These are phyloP conservation scores for Drosophila conformis DNA, from an alignment of 2,888 invertebrate genomes.

Conservation along the genomic window DNA sequence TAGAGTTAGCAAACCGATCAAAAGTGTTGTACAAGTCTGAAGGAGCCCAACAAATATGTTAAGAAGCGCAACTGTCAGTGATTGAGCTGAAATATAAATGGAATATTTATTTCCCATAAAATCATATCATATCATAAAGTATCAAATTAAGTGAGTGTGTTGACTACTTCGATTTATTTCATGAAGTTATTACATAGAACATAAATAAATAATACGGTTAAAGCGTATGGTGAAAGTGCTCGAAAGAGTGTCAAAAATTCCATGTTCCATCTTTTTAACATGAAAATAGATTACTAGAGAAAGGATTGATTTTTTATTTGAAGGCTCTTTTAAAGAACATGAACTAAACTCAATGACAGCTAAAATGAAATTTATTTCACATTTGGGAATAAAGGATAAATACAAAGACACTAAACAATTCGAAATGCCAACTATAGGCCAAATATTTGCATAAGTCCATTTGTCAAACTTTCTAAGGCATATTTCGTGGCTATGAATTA, in stretches of 20 bases:
- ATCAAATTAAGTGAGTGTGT: neutral
- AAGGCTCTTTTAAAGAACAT: neutral
- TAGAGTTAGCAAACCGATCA: constrained; percentile 41
- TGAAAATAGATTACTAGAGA: neutral
- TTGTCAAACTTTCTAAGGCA: constrained; percentile 43
- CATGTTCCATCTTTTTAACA: neutral
- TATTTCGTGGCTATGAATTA: neutral
- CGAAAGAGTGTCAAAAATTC: neutral
- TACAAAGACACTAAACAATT: neutral
- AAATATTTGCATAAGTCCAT: constrained; percentile 29
- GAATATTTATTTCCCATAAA: neutral
- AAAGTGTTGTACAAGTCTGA: constrained; percentile 38
- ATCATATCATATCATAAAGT: neutral
- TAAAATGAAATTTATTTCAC: neutral
- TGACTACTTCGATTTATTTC: neutral
- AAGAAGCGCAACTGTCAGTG: constrained; percentile 29
- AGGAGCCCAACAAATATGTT: constrained; percentile 50
- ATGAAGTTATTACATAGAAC: neutral
- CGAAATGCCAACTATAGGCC: constrained; percentile 1
- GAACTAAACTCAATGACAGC: neutral
- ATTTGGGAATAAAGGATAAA: neutral
- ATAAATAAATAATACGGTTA: neutral
- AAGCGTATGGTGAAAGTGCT: neutral
- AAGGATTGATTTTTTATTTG: neutral
- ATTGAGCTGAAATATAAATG: constrained; percentile 1